These are phyloP conservation scores for Drosophila bifasciata DNA, from an alignment of 1,140 invertebrate species.

Conservation along the genomic window DNA sequence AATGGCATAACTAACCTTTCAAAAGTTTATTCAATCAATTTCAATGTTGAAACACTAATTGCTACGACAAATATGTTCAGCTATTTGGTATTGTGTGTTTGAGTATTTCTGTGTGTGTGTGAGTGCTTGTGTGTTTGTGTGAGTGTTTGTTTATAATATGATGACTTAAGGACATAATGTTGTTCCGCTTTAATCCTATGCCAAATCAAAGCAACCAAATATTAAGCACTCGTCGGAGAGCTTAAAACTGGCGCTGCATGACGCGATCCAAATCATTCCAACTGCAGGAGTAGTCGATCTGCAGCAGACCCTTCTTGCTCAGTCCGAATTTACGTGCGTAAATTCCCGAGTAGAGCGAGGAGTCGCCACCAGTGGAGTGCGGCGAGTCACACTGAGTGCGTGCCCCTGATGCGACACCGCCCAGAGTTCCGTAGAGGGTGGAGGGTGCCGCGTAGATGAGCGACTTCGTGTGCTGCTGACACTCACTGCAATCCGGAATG, in stretches of 20 bases:
- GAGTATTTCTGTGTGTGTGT: conserved; percentile 14
- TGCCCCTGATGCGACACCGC: conserved; percentile 4
- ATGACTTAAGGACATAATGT: conserved; percentile 51
- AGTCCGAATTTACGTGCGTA: conserved; percentile 85
- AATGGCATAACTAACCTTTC: not conserved
- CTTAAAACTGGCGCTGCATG: conserved; percentile 83
- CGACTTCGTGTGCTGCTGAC: conserved; percentile 66
- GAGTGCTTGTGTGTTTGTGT: conserved; percentile 8
- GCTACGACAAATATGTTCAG: conserved; percentile 47
- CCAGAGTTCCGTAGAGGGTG: conserved; percentile 65
- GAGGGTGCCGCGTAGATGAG: conserved; percentile 71
- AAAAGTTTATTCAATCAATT: conserved; percentile 38
- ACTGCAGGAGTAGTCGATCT: conserved; percentile 89
- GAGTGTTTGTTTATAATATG: conserved; percentile 1
- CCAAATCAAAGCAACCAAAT: conserved; percentile 64
- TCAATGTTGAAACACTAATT: conserved; percentile 21
- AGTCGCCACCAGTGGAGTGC: conserved; percentile 59
- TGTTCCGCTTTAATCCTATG: conserved; percentile 29
- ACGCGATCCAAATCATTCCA: conserved; percentile 87
- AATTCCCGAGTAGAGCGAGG: conserved; percentile 80
- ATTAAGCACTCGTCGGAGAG: not conserved
- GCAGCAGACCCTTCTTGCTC: conserved; percentile 88
- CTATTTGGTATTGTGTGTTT: conserved; percentile 45
- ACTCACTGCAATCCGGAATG: conserved; percentile 76
- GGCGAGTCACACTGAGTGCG: conserved; percentile 8